phyloP scores from a whole-genome alignment of 2,113 vertebrate species.

The Micronisus gabar region DNA sequence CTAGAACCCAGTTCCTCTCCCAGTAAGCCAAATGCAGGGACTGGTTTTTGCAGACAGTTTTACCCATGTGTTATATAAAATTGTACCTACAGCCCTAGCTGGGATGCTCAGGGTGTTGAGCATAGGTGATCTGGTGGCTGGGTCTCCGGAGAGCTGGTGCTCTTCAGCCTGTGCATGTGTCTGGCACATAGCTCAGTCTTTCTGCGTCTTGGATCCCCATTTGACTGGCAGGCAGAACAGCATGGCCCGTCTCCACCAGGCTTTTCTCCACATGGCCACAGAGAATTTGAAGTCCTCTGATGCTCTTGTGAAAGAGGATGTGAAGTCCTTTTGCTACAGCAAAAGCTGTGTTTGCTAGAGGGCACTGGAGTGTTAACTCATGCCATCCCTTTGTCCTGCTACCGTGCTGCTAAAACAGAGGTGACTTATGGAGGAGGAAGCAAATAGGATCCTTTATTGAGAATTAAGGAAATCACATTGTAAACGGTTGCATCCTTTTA shows the following conservation, averaged over 20 bases:
- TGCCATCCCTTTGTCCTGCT: neutral
- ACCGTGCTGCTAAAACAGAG: neutral
- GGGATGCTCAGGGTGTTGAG: neutral
- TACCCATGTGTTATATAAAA: rapidly evolving
- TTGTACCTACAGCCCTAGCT: neutral
- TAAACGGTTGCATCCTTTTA: neutral
- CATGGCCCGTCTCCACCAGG: neutral
- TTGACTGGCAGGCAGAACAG: neutral
- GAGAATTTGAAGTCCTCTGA: neutral
- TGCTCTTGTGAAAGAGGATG: neutral
- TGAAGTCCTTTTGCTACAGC: neutral
- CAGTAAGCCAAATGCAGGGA: neutral
- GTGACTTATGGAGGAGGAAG: conserved; percentile 33
- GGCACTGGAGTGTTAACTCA: neutral
- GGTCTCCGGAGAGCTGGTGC: neutral
- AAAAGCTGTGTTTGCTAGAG: neutral
- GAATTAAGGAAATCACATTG: conserved; percentile 24
- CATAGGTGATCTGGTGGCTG: neutral
- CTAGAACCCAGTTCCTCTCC: neutral
- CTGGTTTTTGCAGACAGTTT: neutral
- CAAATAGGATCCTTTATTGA: conserved; percentile 20
- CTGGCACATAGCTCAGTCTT: neutral
- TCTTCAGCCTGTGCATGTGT: neutral
- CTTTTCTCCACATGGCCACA: neutral
- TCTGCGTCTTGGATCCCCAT: neutral